A percentile compares a stretch with the other conserved stretches of the same genome.
These are phyloP conservation scores for Xerus inauris DNA, from an alignment of 2,113 vertebrate genomes.

Conservation along the genomic window DNA sequence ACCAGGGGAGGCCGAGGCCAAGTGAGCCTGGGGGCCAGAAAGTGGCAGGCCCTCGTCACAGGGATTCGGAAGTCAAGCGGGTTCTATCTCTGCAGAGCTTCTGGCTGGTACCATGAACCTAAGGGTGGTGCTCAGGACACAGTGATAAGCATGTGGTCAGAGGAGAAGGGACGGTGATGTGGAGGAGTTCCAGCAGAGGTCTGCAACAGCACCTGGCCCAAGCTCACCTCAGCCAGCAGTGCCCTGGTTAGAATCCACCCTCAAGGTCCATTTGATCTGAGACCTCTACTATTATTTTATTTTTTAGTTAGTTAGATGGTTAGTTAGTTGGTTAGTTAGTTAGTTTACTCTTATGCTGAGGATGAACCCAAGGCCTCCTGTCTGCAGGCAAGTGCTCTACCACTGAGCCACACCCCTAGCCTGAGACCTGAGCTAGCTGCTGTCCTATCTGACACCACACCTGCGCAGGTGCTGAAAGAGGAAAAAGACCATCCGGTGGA, in stretches of 20 bases:
- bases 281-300: accelerated
- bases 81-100: neutral
- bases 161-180: neutral
- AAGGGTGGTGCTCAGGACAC: neutral
- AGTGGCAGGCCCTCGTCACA: neutral
- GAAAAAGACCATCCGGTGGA: neutral
- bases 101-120: neutral
- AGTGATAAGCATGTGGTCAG: neutral
- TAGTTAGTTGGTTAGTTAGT: too few relatives aligned
- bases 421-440: too few relatives aligned
- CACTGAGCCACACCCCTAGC: neutral
- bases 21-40: neutral
- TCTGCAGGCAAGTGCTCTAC: neutral
- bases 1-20: too few relatives aligned
- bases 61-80: neutral
- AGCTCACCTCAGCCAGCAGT: neutral
- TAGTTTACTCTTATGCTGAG: neutral
- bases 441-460: too few relatives aligned
- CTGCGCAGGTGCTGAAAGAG: neutral
- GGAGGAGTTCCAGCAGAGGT: neutral
- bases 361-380: neutral
- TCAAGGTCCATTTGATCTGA: neutral
- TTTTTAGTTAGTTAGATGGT: too few relatives aligned
- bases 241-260: neutral
- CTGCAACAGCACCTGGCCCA: too few relatives aligned